Base-by-base conservation (phyloP, 2,797 vertebrate species). In the Leucoraja ocellata region DNA sequence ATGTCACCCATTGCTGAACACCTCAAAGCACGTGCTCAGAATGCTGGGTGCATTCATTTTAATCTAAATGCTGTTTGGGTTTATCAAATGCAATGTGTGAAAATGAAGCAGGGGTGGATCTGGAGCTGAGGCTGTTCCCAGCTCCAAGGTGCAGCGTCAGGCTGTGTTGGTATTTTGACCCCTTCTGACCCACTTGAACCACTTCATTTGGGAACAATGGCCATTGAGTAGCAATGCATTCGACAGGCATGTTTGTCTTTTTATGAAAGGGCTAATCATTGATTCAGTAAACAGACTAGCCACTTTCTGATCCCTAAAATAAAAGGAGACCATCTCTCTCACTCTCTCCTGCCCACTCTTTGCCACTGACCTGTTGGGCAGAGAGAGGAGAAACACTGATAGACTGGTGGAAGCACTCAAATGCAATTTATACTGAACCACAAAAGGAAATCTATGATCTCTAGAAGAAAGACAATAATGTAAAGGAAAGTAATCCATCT, bases 161-260 rank as follows among this genome's bases (percentile, higher is more conserved):
- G 63, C 83, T 36, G 84, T 1, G 2, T 32, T 88, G 84, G 84
- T 88, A 68, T 68, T 92, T 76, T 92, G 90, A 92, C 90, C 90
- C 90, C 90, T 54, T n/a, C 36, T 76, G 90, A 92, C 90, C 39
- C 76, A 73, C 65, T 54, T 92, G 71, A 92, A 28, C 90, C 6
- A 71, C 39, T 92, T 76, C 90, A 76, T 58, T 54, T 74, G 68
- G 90, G 90, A 74, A 92, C 90, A 92, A 92, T 92, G 46, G 90
- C 73, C 68, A 74, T 58, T 92, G 90, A 92, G 71, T 23, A n/a
- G 71, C 68, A 76, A 92, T 76, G 90, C 68, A 76, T 39, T 92
- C 54, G 90, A 92, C 71, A 92, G 90, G 36, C 73, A 76, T 76
- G 90, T 76, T 92, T 92, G 73, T 76, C 71, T 54, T 92, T 58